Base-by-base conservation (phyloP, 2,113 vertebrate genomes). In the Chaetorhynchus papuensis region DNA sequence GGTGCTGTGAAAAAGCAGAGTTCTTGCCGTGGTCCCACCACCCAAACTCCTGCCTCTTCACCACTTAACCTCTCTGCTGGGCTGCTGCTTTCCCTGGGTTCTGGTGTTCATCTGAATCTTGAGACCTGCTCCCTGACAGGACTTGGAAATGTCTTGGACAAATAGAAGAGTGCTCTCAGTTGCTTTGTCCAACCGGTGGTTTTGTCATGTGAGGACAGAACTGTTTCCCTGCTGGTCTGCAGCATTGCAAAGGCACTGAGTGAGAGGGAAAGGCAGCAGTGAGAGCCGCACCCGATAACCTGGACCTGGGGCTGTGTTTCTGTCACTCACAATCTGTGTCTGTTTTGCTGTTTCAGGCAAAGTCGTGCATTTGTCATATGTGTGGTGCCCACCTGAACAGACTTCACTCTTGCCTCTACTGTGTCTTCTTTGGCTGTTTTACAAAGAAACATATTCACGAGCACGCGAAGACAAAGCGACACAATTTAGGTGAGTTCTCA, bases 401-500 rank as follows among this genome's bases (percentile, higher is more conserved):
- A 94, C 99, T 99, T 87, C 99, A 99, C 97, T 99, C 99, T 95
- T 99, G 99, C 98, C 99, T 99, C 86, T 99, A 99, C 98, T 99
- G 99, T 80, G 99, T 99, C 95, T 99, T 99, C 98, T 99, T 99
- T 41, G 99, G 99, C 98, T 99, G 99, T 96, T 99, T 99, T 95
- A 99, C 99, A 77, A 99, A 99, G 99, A 99, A 99, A 96, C 99
- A 99, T 96, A 99, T 99, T 96, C 99, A 99, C 85, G 99, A 99
- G 74, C 99, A 99, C 88, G 99, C 99, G 37, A 99, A 99, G 98
- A 98, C 98, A 95, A 99, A 99, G 94, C 98, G 99, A 97, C 99
- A 99, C 98, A 99, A 99, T 96, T 98, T 99, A 97, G 99, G 99
- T 99, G 98, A 99, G 99, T 63, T 39, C 3, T n/a, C 69, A 27